Evolutionary conservation across 2,888 invertebrate species (phyloP).

Genomic region (Tenthredo distinguenda): DNA sequence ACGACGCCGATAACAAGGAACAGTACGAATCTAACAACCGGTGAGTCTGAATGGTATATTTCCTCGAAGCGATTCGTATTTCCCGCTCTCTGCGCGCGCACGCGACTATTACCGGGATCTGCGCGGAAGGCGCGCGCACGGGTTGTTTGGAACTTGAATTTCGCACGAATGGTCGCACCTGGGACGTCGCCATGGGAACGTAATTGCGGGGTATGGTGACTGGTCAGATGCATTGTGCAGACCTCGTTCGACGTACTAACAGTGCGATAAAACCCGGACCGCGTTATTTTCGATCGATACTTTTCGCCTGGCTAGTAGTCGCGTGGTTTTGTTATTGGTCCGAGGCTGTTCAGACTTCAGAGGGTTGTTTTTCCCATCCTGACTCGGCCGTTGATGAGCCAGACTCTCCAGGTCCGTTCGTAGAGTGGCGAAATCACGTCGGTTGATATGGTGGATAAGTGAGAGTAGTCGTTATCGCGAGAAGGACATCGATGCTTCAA

Average conservation of each 20-base stretch:
- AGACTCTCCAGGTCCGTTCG: background rate
- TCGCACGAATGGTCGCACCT: background rate
- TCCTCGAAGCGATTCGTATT: background rate
- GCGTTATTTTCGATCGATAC: constrained; percentile 32
- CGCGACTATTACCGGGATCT: background rate
- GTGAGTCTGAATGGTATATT: constrained; percentile 55
- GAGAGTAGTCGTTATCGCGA: constrained; percentile 18
- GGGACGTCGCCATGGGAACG: constrained; percentile 13
- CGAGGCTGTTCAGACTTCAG: background rate
- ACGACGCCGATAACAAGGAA: constrained; percentile 73
- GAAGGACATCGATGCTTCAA: constrained; percentile 47
- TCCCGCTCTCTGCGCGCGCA: background rate
- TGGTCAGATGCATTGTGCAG: background rate
- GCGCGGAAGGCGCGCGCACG: background rate
- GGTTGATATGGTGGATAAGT: constrained; percentile 46
- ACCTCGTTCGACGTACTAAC: constrained; percentile 5
- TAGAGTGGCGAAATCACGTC: background rate
- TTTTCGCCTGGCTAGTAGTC: constrained; percentile 47
- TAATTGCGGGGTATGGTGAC: constrained; percentile 1
- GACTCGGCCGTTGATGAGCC: background rate
- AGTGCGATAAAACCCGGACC: constrained; percentile 12
- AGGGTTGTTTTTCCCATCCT: background rate
- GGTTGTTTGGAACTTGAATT: background rate
- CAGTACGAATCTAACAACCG: constrained; percentile 69
- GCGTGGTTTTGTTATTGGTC: constrained; percentile 39